Percentiles rank a stretch among this genome's conserved stretches.
phyloP scores from a whole-genome alignment of 2,888 invertebrate genomes.

The Eupithecia vulgata region DNA sequence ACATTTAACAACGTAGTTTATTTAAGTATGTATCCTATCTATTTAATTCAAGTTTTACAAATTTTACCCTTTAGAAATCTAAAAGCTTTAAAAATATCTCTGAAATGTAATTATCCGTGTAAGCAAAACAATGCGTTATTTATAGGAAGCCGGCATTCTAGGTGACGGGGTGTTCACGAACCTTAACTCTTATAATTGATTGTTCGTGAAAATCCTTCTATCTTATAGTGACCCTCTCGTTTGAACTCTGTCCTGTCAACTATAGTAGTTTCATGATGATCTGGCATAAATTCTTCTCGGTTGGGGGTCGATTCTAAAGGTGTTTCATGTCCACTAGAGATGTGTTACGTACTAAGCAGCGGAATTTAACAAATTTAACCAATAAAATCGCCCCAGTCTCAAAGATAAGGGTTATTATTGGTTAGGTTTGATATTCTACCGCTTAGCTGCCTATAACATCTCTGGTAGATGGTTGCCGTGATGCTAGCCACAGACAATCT shows the following conservation, averaged over 20 bases:
- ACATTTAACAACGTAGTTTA: too few relatives aligned
- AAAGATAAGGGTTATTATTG: background rate
- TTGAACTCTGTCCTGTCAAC: constrained; percentile 9
- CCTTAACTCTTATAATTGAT: background rate
- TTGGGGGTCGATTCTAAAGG: constrained; percentile 14
- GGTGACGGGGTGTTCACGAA: background rate
- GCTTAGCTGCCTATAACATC: background rate
- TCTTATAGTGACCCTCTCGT: background rate
- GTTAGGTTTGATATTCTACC: background rate
- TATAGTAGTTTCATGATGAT: constrained; percentile 22
- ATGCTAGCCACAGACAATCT: constrained; percentile 3
- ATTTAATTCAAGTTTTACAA: background rate
- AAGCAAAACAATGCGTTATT: background rate
- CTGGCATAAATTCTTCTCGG: constrained; percentile 11
- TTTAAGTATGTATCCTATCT: background rate
- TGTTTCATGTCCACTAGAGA: background rate
- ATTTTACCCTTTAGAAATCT: background rate
- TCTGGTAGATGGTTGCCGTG: background rate
- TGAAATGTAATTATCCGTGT: background rate
- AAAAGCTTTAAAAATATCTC: background rate
- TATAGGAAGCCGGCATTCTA: background rate
- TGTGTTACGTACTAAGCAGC: background rate
- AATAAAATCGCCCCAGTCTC: background rate
- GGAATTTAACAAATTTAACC: background rate
- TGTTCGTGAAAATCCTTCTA: background rate